These are phyloP conservation scores for Dicrostonyx torquatus DNA, from an alignment of 2,797 vertebrate genomes.

Conservation along the genomic window DNA sequence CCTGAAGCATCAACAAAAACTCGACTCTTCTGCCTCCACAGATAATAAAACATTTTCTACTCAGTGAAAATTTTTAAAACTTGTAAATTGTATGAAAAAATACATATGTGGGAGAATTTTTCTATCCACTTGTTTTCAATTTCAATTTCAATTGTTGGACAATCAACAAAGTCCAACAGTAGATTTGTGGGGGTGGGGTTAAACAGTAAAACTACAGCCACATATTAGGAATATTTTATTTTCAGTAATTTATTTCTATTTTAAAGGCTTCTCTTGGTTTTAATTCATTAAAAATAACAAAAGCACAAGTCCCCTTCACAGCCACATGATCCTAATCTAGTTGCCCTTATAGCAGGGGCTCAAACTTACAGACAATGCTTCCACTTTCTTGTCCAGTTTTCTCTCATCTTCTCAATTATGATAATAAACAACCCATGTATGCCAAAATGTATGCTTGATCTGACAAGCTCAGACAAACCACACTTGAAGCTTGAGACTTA, in stretches of 20 bases:
- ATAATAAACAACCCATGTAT: constrained; percentile 82
- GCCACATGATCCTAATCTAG: not conserved
- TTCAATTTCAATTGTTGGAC: too few species aligned
- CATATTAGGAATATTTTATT: not conserved
- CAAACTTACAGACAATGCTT: constrained; percentile 73
- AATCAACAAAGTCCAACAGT: not conserved
- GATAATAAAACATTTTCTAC: not conserved
- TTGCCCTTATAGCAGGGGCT: constrained; percentile 10
- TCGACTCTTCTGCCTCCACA: not conserved
- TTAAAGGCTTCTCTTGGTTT: not conserved
- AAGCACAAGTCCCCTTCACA: not conserved
- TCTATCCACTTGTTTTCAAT: too few species aligned
- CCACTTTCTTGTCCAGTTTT: not conserved
- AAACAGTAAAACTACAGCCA: not conserved
- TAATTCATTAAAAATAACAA: constrained; percentile 1
- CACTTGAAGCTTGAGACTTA: constrained; percentile 91
- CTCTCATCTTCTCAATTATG: constrained; percentile 73
- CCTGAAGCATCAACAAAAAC: constrained; percentile 11
- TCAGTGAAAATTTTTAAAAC: not conserved
- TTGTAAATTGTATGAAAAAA: not conserved
- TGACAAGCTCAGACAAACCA: constrained; percentile 89
- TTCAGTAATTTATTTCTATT: constrained; percentile 17
- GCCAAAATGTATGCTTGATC: constrained; percentile 81
- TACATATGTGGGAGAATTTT: not conserved
- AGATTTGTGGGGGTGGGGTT: not conserved